Evolutionary conservation across 2,797 vertebrate species (phyloP).

Genomic region (Coranthus polyacanthus): DNA sequence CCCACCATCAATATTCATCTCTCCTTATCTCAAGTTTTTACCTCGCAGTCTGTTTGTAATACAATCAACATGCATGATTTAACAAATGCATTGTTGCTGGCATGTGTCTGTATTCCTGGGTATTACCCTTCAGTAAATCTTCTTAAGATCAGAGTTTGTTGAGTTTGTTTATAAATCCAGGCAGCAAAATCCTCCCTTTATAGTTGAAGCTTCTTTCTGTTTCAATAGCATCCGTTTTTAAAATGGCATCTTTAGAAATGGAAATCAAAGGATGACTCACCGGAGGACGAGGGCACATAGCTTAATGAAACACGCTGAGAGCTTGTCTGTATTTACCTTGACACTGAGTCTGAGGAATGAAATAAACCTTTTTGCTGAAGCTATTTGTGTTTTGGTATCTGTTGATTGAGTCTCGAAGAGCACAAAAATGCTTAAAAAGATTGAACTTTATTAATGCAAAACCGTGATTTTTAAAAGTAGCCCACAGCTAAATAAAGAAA

Average conservation of each 20-base stretch:
- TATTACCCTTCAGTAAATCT: slow-evolving; percentile 69
- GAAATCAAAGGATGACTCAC: slow-evolving; percentile 75
- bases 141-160: slow-evolving; percentile 74
- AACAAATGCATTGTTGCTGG: slow-evolving; percentile 64
- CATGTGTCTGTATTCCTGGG: slow-evolving; percentile 56
- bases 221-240: slow-evolving; percentile 64
- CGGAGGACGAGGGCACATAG: slow-evolving; percentile 56
- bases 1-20: too few species aligned
- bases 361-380: slow-evolving; percentile 59
- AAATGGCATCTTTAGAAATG: slow-evolving; percentile 77
- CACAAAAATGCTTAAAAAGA: slow-evolving; percentile 21
- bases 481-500: neutral
- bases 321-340: slow-evolving; percentile 71
- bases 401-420: slow-evolving; percentile 46
- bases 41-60: slow-evolving; percentile 22
- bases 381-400: slow-evolving; percentile 53
- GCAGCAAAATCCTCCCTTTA: slow-evolving; percentile 51
- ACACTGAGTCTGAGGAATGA: slow-evolving; percentile 63
- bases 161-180: slow-evolving; percentile 74
- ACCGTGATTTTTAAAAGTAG: neutral
- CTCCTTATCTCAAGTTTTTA: slow-evolving; percentile 17
- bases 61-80: slow-evolving; percentile 38
- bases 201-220: slow-evolving; percentile 49
- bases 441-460: slow-evolving; percentile 27
- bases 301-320: slow-evolving; percentile 62